Conservation (phyloP, 2,113 vertebrate genomes). For the Oryzias melastigma region DNA sequence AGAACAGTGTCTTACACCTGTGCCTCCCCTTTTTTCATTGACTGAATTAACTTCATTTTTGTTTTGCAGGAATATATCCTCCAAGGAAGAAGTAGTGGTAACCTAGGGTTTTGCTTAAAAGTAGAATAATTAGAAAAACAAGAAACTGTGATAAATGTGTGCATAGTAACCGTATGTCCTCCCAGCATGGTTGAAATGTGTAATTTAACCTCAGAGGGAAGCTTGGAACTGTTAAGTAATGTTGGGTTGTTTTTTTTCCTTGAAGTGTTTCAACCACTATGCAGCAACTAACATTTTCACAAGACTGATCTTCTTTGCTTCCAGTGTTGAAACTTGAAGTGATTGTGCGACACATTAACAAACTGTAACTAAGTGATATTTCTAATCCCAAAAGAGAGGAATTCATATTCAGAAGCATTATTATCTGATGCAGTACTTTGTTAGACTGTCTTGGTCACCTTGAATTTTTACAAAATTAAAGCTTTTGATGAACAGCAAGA, state of each 20-base stretch:
- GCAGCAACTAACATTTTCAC: slow-evolving; percentile 61
- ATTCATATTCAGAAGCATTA: neutral
- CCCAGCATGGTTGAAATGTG: slow-evolving; percentile 42
- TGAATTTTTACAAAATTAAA: too few relatives aligned
- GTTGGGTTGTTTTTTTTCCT: slow-evolving; percentile 28
- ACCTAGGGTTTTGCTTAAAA: slow-evolving; percentile 25
- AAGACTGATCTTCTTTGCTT: slow-evolving; percentile 13
- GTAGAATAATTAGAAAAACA: neutral
- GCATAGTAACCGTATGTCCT: slow-evolving; percentile 18
- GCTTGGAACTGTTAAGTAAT: slow-evolving; percentile 45
- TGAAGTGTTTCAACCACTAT: slow-evolving; percentile 27
- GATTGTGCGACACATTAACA: slow-evolving; percentile 30
- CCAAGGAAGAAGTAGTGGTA: slow-evolving; percentile 45
- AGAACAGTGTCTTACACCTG: neutral
- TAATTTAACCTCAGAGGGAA: slow-evolving; percentile 42
- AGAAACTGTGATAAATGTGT: slow-evolving; percentile 3
- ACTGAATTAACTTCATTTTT: slow-evolving; percentile 16
- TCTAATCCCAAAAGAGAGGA: slow-evolving; percentile 1
- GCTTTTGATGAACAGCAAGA: too few relatives aligned
- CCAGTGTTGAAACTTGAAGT: slow-evolving; percentile 14
- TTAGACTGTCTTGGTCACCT: neutral
- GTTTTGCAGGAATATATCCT: slow-evolving; percentile 52
- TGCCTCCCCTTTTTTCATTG: neutral
- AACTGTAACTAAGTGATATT: neutral
- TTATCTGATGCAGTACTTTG: neutral